A percentile compares a stretch with the other conserved stretches of the same genome.
These are phyloP conservation scores for Microplitis mediator DNA, from an alignment of 1,140 invertebrate species.

Conservation along the genomic window DNA sequence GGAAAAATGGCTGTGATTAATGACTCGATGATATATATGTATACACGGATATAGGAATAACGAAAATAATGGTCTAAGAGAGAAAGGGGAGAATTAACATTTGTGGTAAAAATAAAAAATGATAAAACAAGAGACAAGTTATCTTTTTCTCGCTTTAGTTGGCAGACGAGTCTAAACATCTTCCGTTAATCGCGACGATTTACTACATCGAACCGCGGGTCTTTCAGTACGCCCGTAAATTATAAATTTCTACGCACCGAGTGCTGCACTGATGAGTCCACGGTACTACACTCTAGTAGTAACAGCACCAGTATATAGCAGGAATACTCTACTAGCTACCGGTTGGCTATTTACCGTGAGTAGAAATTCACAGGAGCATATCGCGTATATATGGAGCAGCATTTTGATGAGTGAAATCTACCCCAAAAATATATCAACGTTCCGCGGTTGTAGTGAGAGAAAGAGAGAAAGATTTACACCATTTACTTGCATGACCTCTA, in stretches of 20 bases:
- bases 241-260: conserved; percentile 24
- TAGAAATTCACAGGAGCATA: not conserved
- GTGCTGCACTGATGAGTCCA: not conserved
- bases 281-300: not conserved
- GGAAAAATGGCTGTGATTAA: conserved; percentile 1
- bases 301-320: too few relatives aligned
- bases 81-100: not conserved
- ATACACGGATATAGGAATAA: not conserved
- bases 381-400: not conserved
- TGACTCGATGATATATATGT: not conserved
- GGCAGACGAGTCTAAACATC: conserved; percentile 22
- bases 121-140: not conserved
- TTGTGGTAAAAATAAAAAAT: not conserved
- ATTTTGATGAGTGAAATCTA: conserved; percentile 32
- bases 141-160: not conserved
- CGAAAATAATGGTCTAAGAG: not conserved
- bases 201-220: conserved; percentile 24
- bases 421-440: conserved; percentile 28
- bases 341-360: not conserved
- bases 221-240: conserved; percentile 30
- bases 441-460: conserved; percentile 31
- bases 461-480: conserved; percentile 36
- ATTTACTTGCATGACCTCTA: conserved; percentile 48
- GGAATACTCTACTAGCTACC: not conserved
- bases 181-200: conserved; percentile 29